A percentile compares a stretch with the other conserved stretches of the same genome.
Conservation (phyloP, 2,797 vertebrate genomes). For the Loris lydekkerianus region DNA sequence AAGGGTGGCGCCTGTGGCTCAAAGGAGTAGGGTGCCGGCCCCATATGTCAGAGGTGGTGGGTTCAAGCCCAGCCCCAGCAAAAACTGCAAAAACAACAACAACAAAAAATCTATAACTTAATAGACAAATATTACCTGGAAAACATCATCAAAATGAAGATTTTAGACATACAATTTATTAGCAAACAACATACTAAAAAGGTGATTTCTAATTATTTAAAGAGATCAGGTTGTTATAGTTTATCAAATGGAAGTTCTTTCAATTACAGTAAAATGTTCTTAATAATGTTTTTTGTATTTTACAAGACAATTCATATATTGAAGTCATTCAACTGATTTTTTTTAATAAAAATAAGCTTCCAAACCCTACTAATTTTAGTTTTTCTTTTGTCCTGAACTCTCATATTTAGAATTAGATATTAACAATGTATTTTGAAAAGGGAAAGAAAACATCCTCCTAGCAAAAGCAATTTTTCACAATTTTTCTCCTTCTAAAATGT, state of each 20-base stretch:
- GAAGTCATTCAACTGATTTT: not conserved
- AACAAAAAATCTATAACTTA: not conserved
- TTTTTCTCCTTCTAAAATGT: not conserved
- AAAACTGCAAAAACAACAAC: too few species aligned
- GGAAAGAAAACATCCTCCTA: not conserved
- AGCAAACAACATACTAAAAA: conserved; percentile 29
- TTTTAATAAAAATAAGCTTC: conserved; percentile 45
- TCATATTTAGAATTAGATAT: not conserved
- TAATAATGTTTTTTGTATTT: not conserved
- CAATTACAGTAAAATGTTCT: conserved; percentile 20
- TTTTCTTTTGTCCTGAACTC: not conserved
- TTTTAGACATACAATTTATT: conserved; percentile 41
- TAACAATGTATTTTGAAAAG: conserved; percentile 17
- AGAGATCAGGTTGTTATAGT: conserved; percentile 1
- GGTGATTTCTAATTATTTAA: conserved; percentile 25
- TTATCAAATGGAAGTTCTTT: conserved; percentile 8
- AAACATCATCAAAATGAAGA: conserved; percentile 15
- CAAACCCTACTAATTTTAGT: conserved; percentile 30
- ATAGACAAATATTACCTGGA: not conserved
- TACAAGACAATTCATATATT: conserved; percentile 41
- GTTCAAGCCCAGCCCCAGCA: too few species aligned
- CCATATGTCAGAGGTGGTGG: too few species aligned
- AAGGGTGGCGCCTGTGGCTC: not conserved
- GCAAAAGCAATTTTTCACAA: conserved; percentile 28
- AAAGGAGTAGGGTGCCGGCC: too few species aligned